Percentiles rank a stretch among this genome's conserved stretches.
Conservation (phyloP, 2,888 invertebrate genomes). For the Platypus cylindrus region DNA sequence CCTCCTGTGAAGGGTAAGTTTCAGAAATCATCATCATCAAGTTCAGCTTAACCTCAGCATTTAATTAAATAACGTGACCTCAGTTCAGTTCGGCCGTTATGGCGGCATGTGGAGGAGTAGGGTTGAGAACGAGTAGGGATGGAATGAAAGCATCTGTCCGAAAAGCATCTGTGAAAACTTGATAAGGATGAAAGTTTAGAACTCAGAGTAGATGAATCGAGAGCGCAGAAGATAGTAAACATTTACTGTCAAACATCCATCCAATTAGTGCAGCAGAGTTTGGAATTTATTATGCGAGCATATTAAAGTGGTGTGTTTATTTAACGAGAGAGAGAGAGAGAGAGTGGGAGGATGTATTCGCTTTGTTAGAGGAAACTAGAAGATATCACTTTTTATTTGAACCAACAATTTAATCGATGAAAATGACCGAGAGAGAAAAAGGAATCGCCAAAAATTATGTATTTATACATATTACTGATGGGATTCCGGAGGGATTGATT, state of each 20-base stretch:
- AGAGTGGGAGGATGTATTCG: too few relatives aligned
- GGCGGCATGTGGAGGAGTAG: background rate
- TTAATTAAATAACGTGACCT: conserved; percentile 14
- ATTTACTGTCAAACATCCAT: conserved; percentile 34
- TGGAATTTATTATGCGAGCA: conserved; percentile 32
- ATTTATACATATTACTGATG: too few relatives aligned
- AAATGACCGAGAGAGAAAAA: too few relatives aligned
- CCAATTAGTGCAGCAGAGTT: conserved; percentile 34
- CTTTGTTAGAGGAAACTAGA: too few relatives aligned
- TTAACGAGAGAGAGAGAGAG: conserved; percentile 14
- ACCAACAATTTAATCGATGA: too few relatives aligned
- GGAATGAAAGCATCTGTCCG: conserved; percentile 10
- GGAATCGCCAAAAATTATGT: too few relatives aligned
- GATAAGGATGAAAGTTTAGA: conserved; percentile 15
- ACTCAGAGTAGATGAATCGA: too few relatives aligned
- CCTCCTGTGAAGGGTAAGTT: too few relatives aligned
- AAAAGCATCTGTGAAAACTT: conserved; percentile 20
- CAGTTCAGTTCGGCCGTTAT: conserved; percentile 12
- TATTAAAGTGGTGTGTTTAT: conserved; percentile 25
- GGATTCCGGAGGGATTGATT: too few relatives aligned
- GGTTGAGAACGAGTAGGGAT: background rate
- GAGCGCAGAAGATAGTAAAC: conserved; percentile 20
- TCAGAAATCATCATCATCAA: conserved; percentile 1
- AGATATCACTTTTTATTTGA: too few relatives aligned
- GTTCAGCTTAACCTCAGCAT: conserved; percentile 2